Evolutionary conservation across 2,113 vertebrate species (phyloP).

Genomic region (Rutilus rutilus): DNA sequence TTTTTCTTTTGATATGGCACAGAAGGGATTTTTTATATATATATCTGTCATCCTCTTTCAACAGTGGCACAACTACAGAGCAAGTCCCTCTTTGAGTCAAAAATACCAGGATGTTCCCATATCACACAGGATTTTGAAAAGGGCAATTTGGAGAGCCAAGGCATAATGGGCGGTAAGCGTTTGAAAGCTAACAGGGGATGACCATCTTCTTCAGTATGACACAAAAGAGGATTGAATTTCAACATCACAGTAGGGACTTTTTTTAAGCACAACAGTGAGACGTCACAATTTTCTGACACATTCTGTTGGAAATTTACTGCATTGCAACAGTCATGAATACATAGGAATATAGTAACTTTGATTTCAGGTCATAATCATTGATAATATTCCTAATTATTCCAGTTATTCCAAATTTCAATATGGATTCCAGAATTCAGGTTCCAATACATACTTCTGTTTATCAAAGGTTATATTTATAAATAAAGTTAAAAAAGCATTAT

Average conservation of each 20-base stretch:
- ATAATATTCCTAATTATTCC: background rate
- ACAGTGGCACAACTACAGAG: constrained; percentile 35
- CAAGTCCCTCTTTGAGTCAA: constrained; percentile 62
- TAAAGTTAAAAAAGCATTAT: background rate
- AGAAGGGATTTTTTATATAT: constrained; percentile 49
- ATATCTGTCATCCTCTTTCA: constrained; percentile 64
- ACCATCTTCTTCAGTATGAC: constrained; percentile 1
- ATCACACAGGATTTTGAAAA: constrained; percentile 68
- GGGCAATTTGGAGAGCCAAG: constrained; percentile 60
- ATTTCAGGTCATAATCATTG: background rate
- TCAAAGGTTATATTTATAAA: too few relatives aligned
- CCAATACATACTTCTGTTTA: background rate
- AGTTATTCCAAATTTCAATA: background rate
- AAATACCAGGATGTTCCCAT: constrained; percentile 63
- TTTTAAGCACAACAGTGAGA: background rate
- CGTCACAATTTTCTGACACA: background rate
- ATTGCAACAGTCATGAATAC: background rate
- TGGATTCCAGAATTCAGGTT: background rate
- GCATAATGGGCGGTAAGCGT: constrained; percentile 57
- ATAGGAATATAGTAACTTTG: background rate
- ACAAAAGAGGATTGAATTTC: constrained; percentile 9
- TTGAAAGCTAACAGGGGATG: constrained; percentile 31
- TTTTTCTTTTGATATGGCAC: constrained; percentile 54
- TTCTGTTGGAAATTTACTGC: background rate
- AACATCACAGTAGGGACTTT: constrained; percentile 26